Percentiles rank a stretch among this genome's conserved stretches.
These are phyloP conservation scores for Sebastes cheni DNA, from an alignment of 2,797 vertebrate genomes.

Conservation along the genomic window DNA sequence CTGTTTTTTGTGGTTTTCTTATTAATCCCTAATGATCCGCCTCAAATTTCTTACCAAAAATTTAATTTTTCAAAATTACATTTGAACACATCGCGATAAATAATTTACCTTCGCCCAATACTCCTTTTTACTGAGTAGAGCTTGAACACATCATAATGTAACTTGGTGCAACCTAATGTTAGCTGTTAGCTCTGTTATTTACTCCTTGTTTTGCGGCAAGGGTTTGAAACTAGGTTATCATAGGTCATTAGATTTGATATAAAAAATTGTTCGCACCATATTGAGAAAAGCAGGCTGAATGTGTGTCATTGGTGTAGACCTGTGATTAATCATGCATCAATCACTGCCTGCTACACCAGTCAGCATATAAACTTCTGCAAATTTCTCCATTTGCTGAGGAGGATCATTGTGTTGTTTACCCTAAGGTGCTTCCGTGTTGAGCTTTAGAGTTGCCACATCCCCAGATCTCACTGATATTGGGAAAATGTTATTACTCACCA, in stretches of 20 bases:
- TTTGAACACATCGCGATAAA: too few relatives aligned
- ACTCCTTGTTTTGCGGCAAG: not conserved
- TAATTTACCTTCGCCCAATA: too few relatives aligned
- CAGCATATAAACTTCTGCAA: not conserved
- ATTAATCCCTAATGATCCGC: too few relatives aligned
- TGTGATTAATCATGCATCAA: not conserved
- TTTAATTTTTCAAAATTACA: too few relatives aligned
- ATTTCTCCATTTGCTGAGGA: not conserved
- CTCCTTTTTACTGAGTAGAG: too few relatives aligned
- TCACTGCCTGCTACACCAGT: not conserved
- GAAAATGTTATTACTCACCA: not conserved
- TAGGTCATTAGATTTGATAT: conserved; percentile 2
- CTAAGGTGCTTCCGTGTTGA: not conserved
- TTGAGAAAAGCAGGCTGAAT: not conserved
- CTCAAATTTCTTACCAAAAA: too few relatives aligned
- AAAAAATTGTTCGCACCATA: not conserved
- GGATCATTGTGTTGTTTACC: not conserved
- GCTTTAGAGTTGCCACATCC: conserved; percentile 1
- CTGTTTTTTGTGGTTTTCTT: too few relatives aligned
- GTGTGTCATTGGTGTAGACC: not conserved
- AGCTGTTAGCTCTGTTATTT: too few relatives aligned
- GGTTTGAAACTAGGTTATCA: not conserved
- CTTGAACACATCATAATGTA: too few relatives aligned
- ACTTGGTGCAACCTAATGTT: too few relatives aligned
- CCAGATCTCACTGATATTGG: not conserved